Evolutionary conservation across 2,888 invertebrate species (phyloP), one percentile per base, ranked within the genome.

Genomic region (Gordius sp.): DNA sequence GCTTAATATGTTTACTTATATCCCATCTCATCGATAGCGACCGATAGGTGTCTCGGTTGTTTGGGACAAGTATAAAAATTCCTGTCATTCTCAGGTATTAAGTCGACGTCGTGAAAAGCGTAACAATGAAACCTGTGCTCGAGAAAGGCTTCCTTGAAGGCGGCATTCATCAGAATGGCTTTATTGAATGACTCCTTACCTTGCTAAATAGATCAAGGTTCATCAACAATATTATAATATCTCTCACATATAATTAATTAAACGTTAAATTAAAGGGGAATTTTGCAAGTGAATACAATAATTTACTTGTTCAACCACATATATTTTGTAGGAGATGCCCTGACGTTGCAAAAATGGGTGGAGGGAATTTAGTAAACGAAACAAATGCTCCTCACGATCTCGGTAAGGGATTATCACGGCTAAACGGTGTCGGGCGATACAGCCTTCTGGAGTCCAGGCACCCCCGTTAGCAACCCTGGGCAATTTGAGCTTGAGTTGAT

Each of bases 31-130:
- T 65, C 64, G 4, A 62, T 59, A 33, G 62, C 62, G 16, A 47
- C 57, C 23, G 61, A 61, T 58, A 61, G 57, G 58, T 67, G 67
- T n/a, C 67, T 59, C 8, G 67, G 67, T 54, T 65, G 64, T 13
- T 64, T 61, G 2, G 67, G 67, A 60, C 67, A 67, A 16, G 64
- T 61, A 61, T 68, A 67, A 16, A 68, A 56, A 58, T 67, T 67
- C n/a, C 66, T 60, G 24, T 47, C 67, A 58, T 67, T 65, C 59
- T 68, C 67, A 2, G 65, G 65, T 8, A 61, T 63, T 28, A 70
- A 63, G 61, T 73, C 73, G 1, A 71, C 72, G 58, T 68, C 68
- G 60, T 69, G 68, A 60, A 69, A 69, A 28, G 69, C 65, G 62
- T 66, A 67, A 59, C 69, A 69, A 60, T 72, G 68, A 62, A 69